phyloP scores from a whole-genome alignment of 2,113 vertebrate genomes.

The Pampusana beccarii region DNA sequence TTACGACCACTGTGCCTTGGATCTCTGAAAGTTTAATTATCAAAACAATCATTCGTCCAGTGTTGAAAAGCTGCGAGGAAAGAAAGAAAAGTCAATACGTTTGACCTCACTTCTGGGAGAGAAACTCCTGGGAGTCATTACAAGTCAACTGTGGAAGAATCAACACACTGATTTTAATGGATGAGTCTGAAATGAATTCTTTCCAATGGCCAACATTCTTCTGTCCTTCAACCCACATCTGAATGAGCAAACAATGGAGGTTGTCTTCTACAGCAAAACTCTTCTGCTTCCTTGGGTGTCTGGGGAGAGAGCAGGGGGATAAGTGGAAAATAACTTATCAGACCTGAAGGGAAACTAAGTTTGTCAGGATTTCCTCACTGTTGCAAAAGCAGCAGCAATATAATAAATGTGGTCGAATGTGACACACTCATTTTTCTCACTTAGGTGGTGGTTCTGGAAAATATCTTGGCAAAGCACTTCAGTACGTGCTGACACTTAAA shows the following conservation, averaged over 20 bases:
- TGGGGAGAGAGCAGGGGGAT: not conserved
- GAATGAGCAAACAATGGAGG: not conserved
- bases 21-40: not conserved
- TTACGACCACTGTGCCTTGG: not conserved
- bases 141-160: constrained; percentile 31
- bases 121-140: constrained; percentile 30
- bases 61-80: not conserved
- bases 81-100: constrained; percentile 22
- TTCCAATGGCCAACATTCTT: constrained; percentile 21
- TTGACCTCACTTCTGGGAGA: constrained; percentile 36
- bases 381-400: not conserved
- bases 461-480: not conserved
- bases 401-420: not conserved
- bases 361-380: not conserved
- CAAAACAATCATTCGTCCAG: constrained; percentile 3
- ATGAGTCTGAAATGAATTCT: constrained; percentile 40
- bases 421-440: constrained; percentile 53
- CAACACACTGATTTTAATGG: constrained; percentile 33
- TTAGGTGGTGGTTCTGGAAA: constrained; percentile 32
- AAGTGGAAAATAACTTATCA: not conserved
- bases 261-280: not conserved
- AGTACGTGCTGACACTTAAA: not conserved
- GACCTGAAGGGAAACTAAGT: not conserved
- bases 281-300: not conserved
- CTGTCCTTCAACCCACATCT: not conserved